phyloP scores from a whole-genome alignment of 2,797 vertebrate species.

The Chaetodon trifasciatus region DNA sequence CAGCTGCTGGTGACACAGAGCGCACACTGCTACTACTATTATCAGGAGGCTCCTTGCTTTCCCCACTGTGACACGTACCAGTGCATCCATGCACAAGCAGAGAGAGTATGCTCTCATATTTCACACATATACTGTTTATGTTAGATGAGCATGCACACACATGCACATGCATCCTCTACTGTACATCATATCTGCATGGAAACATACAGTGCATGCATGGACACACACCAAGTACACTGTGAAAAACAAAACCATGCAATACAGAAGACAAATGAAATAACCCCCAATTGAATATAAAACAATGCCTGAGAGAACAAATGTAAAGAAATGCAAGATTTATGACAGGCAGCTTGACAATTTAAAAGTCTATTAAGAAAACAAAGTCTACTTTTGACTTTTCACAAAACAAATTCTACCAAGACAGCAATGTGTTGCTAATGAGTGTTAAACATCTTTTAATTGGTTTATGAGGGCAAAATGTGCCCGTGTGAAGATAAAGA shows the following conservation, averaged over 20 bases:
- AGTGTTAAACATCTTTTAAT: constrained; percentile 62
- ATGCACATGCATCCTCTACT: background rate
- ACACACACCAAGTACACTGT: background rate
- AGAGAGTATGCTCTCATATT: constrained; percentile 8
- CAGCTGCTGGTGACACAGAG: constrained; percentile 58
- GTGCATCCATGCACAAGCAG: constrained; percentile 17
- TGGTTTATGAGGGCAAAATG: constrained; percentile 52
- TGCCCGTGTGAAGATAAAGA: constrained; percentile 65
- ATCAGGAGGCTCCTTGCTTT: constrained; percentile 49
- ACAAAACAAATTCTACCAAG: constrained; percentile 38
- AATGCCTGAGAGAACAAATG: constrained; percentile 5
- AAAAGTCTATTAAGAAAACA: constrained; percentile 41
- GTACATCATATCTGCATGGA: constrained; percentile 12
- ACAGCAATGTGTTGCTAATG: constrained; percentile 47
- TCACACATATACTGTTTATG: constrained; percentile 12
- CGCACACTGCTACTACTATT: constrained; percentile 48
- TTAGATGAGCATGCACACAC: background rate
- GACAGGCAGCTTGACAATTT: constrained; percentile 4
- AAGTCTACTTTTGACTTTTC: constrained; percentile 37
- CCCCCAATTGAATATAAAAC: background rate
- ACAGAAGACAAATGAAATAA: background rate
- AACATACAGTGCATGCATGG: background rate
- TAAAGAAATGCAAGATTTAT: constrained; percentile 11
- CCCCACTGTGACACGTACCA: constrained; percentile 14
- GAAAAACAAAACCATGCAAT: constrained; percentile 4